Conservation (phyloP, 2,797 vertebrate species). For the Neosilurus hyrtlii region DNA sequence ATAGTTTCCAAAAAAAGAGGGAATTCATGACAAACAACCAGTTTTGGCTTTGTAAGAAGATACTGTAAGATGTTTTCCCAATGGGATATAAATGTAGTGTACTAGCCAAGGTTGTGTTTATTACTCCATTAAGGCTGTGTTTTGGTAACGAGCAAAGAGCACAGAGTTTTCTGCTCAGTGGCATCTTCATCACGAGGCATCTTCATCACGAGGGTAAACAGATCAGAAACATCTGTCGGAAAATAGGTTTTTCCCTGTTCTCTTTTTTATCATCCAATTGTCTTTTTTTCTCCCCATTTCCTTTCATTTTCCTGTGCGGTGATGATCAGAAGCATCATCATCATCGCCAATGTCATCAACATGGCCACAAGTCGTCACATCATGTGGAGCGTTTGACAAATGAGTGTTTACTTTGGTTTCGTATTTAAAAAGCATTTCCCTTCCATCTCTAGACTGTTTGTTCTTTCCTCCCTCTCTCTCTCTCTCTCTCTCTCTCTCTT, state of each 20-base stretch:
- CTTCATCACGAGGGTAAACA: conserved; percentile 59
- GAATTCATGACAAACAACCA: neutral
- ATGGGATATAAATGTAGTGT: neutral
- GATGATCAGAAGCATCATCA: neutral
- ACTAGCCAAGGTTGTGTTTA: neutral
- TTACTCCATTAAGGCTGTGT: conserved; percentile 20
- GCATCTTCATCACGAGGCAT: conserved; percentile 50
- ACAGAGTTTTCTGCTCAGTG: conserved; percentile 31
- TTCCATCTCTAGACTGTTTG: conserved; percentile 35
- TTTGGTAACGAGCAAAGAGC: conserved; percentile 29
- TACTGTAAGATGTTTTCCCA: neutral
- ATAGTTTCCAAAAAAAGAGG: neutral
- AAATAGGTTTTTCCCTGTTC: conserved; percentile 40
- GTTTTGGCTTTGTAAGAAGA: neutral
- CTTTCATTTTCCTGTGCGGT: neutral
- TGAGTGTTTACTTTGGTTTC: conserved; percentile 23
- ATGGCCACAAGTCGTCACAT: conserved; percentile 12
- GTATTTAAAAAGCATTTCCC: conserved; percentile 21
- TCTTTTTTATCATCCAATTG: conserved; percentile 6
- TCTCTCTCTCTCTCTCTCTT: conserved; percentile 1
- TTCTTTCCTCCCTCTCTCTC: conserved; percentile 29
- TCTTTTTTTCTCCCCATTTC: neutral
- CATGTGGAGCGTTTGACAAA: conserved; percentile 10
- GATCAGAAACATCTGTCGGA: conserved; percentile 72
- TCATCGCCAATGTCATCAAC: conserved; percentile 16